These are phyloP conservation scores for Taxidea taxus DNA, from an alignment of 2,113 vertebrate species.

Conservation along the genomic window DNA sequence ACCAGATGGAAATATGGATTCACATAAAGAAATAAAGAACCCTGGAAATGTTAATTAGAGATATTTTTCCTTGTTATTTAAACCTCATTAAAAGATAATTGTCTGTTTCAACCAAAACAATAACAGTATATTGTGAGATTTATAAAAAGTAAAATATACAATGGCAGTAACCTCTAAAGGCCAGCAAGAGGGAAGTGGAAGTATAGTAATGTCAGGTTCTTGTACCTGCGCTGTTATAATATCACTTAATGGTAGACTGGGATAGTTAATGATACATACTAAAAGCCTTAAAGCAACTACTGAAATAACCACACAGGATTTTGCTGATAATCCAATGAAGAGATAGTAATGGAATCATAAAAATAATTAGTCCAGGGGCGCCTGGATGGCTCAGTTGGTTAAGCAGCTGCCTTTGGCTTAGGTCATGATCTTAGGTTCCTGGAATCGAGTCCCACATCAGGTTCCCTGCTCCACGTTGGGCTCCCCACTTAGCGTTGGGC, in stretches of 20 bases:
- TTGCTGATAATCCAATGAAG: background rate
- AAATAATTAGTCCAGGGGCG: background rate
- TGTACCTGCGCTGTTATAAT: background rate
- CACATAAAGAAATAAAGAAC: background rate
- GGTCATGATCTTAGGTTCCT: background rate
- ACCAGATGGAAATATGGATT: background rate
- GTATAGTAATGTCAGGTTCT: background rate
- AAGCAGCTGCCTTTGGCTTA: background rate
- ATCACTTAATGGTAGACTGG: background rate
- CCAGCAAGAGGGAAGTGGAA: background rate
- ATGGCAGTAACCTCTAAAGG: background rate
- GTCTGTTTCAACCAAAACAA: background rate
- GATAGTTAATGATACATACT: background rate
- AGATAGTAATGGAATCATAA: background rate
- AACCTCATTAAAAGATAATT: background rate
- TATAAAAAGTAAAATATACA: background rate
- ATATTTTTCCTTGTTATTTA: background rate
- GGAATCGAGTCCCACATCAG: background rate
- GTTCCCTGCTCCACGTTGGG: background rate
- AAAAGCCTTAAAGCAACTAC: background rate
- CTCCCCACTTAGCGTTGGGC: no score
- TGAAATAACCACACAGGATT: background rate
- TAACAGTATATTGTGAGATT: background rate
- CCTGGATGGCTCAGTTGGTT: background rate
- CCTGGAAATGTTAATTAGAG: background rate